Conservation (phyloP, 2,888 invertebrate species). For the Pantelozetes paolii region DNA sequence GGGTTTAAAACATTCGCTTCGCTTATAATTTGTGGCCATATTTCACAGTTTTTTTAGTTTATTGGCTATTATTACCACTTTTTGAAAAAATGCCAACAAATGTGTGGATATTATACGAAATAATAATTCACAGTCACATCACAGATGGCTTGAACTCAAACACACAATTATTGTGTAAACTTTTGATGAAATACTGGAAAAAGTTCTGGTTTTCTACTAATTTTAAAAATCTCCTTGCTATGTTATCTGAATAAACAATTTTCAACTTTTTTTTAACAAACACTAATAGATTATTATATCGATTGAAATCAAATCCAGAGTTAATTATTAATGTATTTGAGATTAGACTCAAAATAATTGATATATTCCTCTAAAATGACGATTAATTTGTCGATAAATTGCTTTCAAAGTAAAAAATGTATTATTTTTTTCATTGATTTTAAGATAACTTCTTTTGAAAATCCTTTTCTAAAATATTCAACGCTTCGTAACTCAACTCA, state of each 20-base stretch:
- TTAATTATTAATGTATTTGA: neutral
- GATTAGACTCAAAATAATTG: too few relatives aligned
- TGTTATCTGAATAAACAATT: conserved; percentile 7
- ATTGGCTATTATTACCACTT: conserved; percentile 27
- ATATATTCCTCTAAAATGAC: too few relatives aligned
- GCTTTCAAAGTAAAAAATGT: neutral
- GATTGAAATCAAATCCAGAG: neutral
- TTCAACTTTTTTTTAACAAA: too few relatives aligned
- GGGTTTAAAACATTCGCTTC: conserved; percentile 24
- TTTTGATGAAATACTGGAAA: too few relatives aligned
- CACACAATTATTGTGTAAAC: neutral
- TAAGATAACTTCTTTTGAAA: neutral
- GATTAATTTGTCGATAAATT: neutral
- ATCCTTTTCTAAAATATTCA: neutral
- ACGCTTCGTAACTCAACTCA: neutral
- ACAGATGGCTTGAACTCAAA: conserved; percentile 5
- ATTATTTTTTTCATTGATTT: neutral
- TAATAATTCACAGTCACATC: conserved; percentile 2
- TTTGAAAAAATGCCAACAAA: conserved; percentile 32
- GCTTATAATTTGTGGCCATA: conserved; percentile 32
- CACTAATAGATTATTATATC: neutral
- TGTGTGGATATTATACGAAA: too few relatives aligned
- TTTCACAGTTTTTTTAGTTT: conserved; percentile 9
- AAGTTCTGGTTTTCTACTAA: too few relatives aligned
- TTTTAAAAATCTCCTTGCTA: too few relatives aligned